Percentiles rank a stretch among this genome's conserved stretches.
Conservation (phyloP, 2,797 vertebrate species). For the Acomys russatus region DNA sequence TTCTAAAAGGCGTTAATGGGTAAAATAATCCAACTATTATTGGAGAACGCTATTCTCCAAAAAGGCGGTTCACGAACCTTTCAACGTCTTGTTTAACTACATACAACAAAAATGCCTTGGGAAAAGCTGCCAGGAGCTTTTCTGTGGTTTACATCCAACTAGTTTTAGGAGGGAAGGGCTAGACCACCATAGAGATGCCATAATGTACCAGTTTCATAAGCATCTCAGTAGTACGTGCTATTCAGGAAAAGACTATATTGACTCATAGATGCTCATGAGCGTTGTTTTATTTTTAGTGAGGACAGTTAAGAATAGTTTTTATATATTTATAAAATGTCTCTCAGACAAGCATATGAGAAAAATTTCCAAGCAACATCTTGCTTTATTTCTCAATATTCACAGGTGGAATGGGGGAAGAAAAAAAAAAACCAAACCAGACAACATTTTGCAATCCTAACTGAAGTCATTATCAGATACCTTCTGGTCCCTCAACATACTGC, state of each 20-base stretch:
- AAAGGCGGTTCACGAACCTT: slow-evolving; percentile 35
- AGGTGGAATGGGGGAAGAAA: slow-evolving; percentile 56
- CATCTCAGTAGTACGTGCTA: slow-evolving; percentile 42
- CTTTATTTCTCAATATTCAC: slow-evolving; percentile 73
- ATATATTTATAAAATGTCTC: slow-evolving; percentile 75
- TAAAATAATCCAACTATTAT: not conserved
- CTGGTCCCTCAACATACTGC: slow-evolving; percentile 7
- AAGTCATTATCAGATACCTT: slow-evolving; percentile 27
- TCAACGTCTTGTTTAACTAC: not conserved
- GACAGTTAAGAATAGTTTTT: slow-evolving; percentile 68
- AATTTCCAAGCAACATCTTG: slow-evolving; percentile 73
- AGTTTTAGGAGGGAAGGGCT: slow-evolving; percentile 24
- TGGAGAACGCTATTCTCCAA: not conserved
- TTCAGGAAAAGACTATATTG: slow-evolving; percentile 63
- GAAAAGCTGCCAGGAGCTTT: not conserved
- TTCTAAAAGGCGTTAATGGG: not conserved
- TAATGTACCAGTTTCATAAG: slow-evolving; percentile 18
- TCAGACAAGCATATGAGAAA: slow-evolving; percentile 75
- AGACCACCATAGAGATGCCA: not conserved
- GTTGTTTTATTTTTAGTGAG: slow-evolving; percentile 74
- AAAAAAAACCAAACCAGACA: slow-evolving; percentile 33
- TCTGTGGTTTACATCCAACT: not conserved
- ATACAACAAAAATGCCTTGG: slow-evolving; percentile 21
- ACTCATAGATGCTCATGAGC: slow-evolving; percentile 43
- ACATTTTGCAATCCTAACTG: slow-evolving; percentile 57